These are phyloP conservation scores for Malurus cyaneus DNA, from an alignment of 2,113 vertebrate genomes.

Conservation along the genomic window DNA sequence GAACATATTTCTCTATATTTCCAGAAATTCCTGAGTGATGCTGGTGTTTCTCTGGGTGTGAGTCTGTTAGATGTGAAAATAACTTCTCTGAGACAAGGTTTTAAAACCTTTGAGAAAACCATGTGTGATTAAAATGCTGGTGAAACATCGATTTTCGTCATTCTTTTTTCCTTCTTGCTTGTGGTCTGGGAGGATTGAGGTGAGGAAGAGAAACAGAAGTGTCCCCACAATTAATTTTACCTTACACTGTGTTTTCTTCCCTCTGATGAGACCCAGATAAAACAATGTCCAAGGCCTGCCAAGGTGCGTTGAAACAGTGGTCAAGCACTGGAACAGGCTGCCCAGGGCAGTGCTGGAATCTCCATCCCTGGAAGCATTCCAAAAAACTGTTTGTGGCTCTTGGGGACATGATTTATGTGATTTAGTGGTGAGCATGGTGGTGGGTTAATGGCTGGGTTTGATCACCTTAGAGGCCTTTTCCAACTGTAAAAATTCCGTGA, in stretches of 20 bases:
- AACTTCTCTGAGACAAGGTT: neutral
- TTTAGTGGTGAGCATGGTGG: neutral
- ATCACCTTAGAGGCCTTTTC: neutral
- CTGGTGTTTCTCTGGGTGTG: neutral
- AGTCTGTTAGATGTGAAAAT: neutral
- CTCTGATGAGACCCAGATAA: neutral
- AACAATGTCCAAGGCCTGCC: neutral
- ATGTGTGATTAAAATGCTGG: rapidly evolving
- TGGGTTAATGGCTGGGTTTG: neutral
- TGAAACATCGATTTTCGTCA: neutral
- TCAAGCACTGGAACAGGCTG: neutral
- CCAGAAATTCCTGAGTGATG: neutral
- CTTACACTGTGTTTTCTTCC: neutral
- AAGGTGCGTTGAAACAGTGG: neutral
- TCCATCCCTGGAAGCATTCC: neutral
- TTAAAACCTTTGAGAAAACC: neutral
- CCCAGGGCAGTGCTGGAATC: neutral
- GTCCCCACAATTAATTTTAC: neutral
- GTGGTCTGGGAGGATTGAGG: neutral
- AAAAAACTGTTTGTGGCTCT: neutral
- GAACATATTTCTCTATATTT: neutral
- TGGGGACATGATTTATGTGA: neutral
- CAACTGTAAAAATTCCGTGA: neutral
- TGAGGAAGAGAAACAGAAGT: neutral
- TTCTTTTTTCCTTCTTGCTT: neutral